Conservation (phyloP, 2,113 vertebrate species). For the Nycticebus coucang region DNA sequence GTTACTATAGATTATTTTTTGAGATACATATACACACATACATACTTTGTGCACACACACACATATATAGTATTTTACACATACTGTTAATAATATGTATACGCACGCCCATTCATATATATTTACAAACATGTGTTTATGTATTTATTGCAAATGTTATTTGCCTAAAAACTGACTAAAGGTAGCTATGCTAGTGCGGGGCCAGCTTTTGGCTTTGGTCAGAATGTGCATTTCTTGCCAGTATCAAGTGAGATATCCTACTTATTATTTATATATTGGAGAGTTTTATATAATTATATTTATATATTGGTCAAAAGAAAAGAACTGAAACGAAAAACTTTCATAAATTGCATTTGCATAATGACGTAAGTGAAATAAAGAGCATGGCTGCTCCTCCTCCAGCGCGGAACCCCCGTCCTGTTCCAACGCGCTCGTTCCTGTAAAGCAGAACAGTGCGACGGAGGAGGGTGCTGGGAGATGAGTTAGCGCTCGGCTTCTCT, state of each 20-base stretch:
- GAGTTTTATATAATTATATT: too few relatives aligned
- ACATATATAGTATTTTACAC: background rate
- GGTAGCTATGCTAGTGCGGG: background rate
- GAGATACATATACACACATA: background rate
- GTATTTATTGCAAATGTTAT: background rate
- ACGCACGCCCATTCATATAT: background rate
- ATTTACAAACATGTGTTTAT: background rate
- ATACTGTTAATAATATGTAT: background rate
- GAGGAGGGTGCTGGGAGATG: background rate
- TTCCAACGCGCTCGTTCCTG: background rate
- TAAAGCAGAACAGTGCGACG: background rate
- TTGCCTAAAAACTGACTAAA: background rate
- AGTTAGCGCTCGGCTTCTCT: background rate
- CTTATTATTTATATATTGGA: background rate
- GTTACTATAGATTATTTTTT: background rate
- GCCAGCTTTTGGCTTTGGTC: background rate
- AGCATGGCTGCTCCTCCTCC: background rate
- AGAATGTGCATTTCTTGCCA: background rate
- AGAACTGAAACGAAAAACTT: background rate
- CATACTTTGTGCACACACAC: background rate
- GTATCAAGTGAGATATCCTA: background rate
- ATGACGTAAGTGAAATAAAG: background rate
- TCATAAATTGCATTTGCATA: background rate
- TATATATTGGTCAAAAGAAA: background rate
- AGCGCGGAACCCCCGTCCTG: background rate